Evolutionary conservation across 2,797 vertebrate species (phyloP).

Genomic region (Sebastes cheni): DNA sequence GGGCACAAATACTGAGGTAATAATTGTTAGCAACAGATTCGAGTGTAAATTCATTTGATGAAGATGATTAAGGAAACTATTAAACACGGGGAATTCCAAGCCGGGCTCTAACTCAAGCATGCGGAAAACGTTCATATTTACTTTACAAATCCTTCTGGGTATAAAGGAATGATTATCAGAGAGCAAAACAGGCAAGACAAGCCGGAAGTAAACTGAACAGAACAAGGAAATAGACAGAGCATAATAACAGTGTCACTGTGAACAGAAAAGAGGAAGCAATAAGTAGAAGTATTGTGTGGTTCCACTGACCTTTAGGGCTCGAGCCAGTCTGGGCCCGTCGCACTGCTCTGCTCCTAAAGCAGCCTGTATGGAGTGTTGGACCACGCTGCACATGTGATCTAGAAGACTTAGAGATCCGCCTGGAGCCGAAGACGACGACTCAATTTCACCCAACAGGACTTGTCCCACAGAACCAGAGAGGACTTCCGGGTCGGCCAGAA

Average conservation of each 20-base stretch:
- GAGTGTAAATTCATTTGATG: neutral
- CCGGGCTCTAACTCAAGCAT: neutral
- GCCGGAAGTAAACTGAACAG: neutral
- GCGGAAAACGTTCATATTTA: neutral
- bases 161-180: neutral
- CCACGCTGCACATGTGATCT: constrained; percentile 76
- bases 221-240: neutral
- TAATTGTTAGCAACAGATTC: neutral
- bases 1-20: neutral
- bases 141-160: neutral
- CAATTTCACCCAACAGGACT: constrained; percentile 80
- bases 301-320: constrained; percentile 85
- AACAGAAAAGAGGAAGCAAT: neutral
- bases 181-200: neutral
- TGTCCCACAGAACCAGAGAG: constrained; percentile 85
- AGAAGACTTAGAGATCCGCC: constrained; percentile 55
- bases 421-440: constrained; percentile 66
- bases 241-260: neutral
- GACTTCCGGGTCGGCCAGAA: constrained; percentile 90
- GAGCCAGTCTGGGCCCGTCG: constrained; percentile 68
- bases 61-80: neutral
- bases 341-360: constrained; percentile 84
- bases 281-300: neutral
- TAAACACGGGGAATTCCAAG: neutral
- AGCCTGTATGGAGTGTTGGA: constrained; percentile 87